Evolutionary conservation across 2,113 vertebrate genomes (phyloP).

Genomic region (Corythornis cristatus): DNA sequence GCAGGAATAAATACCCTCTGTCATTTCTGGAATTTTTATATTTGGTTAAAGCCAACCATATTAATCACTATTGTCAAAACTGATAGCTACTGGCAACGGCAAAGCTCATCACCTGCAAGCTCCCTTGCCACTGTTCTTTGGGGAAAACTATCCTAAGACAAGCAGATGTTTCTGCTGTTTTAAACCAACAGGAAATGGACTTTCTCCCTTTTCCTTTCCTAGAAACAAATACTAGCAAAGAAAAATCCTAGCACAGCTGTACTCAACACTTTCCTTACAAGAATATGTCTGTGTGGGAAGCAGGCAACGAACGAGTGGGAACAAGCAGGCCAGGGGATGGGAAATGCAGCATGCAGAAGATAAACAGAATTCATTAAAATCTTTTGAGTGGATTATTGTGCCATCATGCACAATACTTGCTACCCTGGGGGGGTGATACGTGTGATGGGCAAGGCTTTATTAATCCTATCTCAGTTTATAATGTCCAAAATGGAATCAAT

Average conservation of each 20-base stretch:
- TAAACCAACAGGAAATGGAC: constrained; percentile 72
- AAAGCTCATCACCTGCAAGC: constrained; percentile 72
- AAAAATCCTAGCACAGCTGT: constrained; percentile 68
- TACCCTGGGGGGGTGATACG: not conserved
- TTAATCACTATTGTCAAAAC: constrained; percentile 55
- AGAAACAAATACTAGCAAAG: constrained; percentile 65
- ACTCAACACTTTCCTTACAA: constrained; percentile 48
- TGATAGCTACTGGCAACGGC: constrained; percentile 70
- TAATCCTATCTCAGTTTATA: not conserved
- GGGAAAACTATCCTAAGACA: constrained; percentile 62
- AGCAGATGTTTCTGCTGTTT: constrained; percentile 74
- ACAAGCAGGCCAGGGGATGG: constrained; percentile 43
- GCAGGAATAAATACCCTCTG: constrained; percentile 15
- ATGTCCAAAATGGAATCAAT: not conserved
- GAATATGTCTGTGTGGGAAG: constrained; percentile 55
- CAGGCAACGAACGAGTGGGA: constrained; percentile 39
- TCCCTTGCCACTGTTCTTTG: constrained; percentile 67
- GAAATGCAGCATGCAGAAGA: constrained; percentile 22
- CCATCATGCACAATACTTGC: not conserved
- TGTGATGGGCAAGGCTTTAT: not conserved
- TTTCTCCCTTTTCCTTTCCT: constrained; percentile 71
- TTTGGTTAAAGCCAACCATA: not conserved
- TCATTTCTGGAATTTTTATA: not conserved
- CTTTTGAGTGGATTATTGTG: not conserved
- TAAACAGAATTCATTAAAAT: constrained; percentile 7